A percentile compares a stretch with the other conserved stretches of the same genome.
Conservation (phyloP, 2,888 invertebrate species). For the Ceraclea dissimilis region DNA sequence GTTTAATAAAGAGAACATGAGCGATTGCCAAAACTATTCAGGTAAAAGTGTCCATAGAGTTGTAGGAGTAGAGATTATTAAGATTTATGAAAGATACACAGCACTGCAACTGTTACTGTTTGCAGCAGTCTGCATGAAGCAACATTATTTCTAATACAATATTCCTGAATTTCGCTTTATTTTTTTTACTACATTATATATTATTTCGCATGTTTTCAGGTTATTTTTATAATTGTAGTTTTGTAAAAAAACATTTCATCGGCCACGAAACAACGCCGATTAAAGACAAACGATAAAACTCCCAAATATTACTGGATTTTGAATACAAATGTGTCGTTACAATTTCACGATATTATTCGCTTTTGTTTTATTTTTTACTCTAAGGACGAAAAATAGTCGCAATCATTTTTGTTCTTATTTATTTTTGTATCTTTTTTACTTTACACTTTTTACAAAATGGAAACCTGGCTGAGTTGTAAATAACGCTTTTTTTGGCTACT, state of each 20-base stretch:
- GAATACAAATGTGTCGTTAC: background rate
- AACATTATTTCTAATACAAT: slow-evolving; percentile 12
- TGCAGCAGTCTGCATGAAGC: slow-evolving; percentile 27
- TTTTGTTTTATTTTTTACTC: slow-evolving; percentile 3
- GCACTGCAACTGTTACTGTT: slow-evolving; percentile 29
- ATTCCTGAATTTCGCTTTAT: background rate
- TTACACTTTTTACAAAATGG: background rate
- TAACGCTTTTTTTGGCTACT: no score
- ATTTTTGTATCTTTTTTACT: background rate
- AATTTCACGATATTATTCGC: no score
- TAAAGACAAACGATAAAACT: no score
- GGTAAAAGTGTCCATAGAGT: slow-evolving; percentile 23
- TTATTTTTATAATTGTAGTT: background rate
- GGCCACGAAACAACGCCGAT: no score
- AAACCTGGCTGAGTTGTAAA: no score
- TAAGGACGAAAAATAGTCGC: slow-evolving; percentile 19
- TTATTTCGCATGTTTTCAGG: background rate
- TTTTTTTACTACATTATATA: background rate
- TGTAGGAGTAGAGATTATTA: background rate
- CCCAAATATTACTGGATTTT: slow-evolving; percentile 15
- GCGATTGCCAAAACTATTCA: slow-evolving; percentile 23
- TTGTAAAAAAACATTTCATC: background rate
- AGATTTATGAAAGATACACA: background rate
- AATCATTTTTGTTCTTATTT: slow-evolving; percentile 22
- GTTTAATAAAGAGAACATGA: slow-evolving; percentile 23